These are phyloP conservation scores for Nomada ferruginata DNA, from an alignment of 2,888 invertebrate genomes.

Conservation along the genomic window DNA sequence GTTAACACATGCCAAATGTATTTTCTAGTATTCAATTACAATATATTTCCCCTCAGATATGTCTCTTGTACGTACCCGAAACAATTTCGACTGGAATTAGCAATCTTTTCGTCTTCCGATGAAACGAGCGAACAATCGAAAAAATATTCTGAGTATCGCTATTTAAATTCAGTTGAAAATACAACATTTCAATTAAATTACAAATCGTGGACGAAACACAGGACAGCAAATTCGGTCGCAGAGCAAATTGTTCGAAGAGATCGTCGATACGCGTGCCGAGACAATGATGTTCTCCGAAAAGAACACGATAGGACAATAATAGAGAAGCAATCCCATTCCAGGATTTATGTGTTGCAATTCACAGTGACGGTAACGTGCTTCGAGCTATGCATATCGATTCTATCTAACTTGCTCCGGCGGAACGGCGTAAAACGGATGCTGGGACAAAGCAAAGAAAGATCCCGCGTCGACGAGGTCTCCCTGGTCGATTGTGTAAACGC, in stretches of 20 bases:
- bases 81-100: too few species aligned
- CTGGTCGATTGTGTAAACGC: not conserved
- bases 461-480: not conserved
- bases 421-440: not conserved
- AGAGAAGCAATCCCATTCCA: slow-evolving; percentile 13
- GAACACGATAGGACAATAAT: slow-evolving; percentile 7
- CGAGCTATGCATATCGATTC: slow-evolving; percentile 37
- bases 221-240: not conserved
- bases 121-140: too few species aligned
- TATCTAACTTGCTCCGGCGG: slow-evolving; percentile 7
- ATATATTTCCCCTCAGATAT: too few species aligned
- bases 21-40: not conserved
- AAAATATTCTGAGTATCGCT: too few species aligned
- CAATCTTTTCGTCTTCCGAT: too few species aligned
- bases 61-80: too few species aligned
- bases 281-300: not conserved
- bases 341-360: slow-evolving; percentile 8
- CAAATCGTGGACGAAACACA: too few species aligned
- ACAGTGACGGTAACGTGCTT: slow-evolving; percentile 14
- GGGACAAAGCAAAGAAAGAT: not conserved
- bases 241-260: not conserved
- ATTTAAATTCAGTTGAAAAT: too few species aligned
- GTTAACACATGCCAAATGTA: not conserved
- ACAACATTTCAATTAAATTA: too few species aligned
- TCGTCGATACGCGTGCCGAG: not conserved